A percentile compares a stretch with the other conserved stretches of the same genome.
Conservation (phyloP, 2,797 vertebrate genomes). For the Streptopelia turtur region DNA sequence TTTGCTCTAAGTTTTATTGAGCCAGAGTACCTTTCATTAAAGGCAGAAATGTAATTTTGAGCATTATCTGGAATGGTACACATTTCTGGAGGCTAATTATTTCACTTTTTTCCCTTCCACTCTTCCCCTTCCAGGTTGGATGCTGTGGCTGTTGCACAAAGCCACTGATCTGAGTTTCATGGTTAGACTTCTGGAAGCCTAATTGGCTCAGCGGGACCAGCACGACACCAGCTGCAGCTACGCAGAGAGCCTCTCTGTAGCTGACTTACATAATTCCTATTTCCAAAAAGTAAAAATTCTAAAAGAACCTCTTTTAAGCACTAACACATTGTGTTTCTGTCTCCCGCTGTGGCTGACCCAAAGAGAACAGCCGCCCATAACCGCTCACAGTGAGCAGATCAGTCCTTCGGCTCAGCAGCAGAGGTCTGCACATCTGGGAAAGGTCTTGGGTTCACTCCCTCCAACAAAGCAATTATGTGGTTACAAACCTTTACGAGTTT, state of each 20-base stretch:
- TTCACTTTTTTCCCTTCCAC: background rate
- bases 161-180: background rate
- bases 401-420: background rate
- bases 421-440: rapidly evolving
- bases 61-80: conserved; percentile 43
- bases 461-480: background rate
- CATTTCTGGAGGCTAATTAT: conserved; percentile 43
- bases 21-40: conserved; percentile 70
- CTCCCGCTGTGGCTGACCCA: background rate
- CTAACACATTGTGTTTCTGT: background rate
- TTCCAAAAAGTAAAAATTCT: background rate
- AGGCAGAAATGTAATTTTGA: conserved; percentile 59
- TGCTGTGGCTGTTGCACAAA: conserved; percentile 14
- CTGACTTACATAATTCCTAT: background rate
- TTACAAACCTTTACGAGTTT: background rate
- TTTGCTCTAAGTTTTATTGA: conserved; percentile 70
- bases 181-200: background rate
- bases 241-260: background rate
- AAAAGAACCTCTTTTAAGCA: background rate
- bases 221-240: background rate
- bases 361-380: background rate
- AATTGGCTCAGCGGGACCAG: conserved; percentile 31
- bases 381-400: rapidly evolving
- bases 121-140: background rate
- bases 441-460: background rate